Evolutionary conservation across 2,113 vertebrate genomes (phyloP).

Genomic region (Eretmochelys imbricata): DNA sequence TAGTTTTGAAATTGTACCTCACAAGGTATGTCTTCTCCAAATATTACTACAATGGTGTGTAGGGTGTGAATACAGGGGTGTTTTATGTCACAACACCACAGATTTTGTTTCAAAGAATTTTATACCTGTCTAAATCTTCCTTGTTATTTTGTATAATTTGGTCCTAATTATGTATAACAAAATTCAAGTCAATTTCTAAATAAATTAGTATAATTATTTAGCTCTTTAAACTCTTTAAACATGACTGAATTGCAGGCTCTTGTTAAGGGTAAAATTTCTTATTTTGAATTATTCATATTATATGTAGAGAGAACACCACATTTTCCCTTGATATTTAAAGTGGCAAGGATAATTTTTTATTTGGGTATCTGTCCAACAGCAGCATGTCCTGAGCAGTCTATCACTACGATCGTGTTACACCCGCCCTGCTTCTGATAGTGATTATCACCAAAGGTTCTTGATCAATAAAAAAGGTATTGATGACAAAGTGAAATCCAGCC

Average conservation of each 20-base stretch:
- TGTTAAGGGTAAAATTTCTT: not conserved
- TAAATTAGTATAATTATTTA: not conserved
- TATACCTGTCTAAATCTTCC: not conserved
- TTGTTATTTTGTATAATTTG: not conserved
- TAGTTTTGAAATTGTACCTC: no score
- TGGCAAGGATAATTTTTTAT: not conserved
- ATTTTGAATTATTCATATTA: not conserved
- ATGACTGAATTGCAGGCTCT: not conserved
- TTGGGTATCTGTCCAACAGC: not conserved
- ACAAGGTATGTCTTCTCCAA: no score
- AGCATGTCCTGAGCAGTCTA: accelerated
- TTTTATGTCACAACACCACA: no score
- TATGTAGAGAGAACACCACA: not conserved
- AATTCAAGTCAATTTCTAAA: not conserved
- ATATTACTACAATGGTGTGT: no score
- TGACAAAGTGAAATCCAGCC: not conserved
- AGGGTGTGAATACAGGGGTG: no score
- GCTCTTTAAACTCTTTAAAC: not conserved
- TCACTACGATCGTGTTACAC: not conserved
- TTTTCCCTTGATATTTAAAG: not conserved
- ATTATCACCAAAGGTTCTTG: not conserved
- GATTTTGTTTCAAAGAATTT: not conserved
- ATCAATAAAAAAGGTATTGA: not conserved
- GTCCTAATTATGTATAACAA: not conserved
- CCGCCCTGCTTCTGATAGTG: not conserved